Conservation (phyloP, 2,113 vertebrate genomes). For the Nothobranchius furzeri region DNA sequence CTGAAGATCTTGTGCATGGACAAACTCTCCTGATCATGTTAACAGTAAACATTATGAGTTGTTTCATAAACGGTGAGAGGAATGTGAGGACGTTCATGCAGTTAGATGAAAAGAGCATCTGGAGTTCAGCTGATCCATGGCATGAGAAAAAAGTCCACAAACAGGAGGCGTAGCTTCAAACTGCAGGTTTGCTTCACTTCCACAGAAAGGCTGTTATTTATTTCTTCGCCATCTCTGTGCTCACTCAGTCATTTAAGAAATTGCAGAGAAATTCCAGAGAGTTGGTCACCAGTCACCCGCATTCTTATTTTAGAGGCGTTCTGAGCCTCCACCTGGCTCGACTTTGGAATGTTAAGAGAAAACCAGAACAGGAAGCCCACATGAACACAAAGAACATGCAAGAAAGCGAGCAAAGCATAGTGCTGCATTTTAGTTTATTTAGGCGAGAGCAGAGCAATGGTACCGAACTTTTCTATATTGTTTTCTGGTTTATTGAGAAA, state of each 20-base stretch:
- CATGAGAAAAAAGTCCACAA: conserved; percentile 7
- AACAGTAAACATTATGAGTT: conserved; percentile 3
- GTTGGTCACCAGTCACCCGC: conserved; percentile 22
- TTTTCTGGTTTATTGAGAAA: no score
- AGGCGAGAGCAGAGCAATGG: no score
- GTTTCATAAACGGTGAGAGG: conserved; percentile 7
- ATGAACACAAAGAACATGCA: conserved; percentile 37
- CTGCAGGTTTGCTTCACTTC: conserved; percentile 23
- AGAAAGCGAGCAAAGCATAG: conserved; percentile 1
- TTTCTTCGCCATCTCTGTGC: conserved; percentile 20
- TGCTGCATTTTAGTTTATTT: no score
- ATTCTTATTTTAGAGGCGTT: conserved; percentile 27
- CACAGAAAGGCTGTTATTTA: conserved; percentile 31
- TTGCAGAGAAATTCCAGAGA: conserved; percentile 25
- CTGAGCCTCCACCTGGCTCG: conserved; percentile 48
- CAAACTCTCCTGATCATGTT: conserved; percentile 32
- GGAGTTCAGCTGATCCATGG: background rate
- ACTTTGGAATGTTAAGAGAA: conserved; percentile 54
- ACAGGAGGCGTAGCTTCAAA: conserved; percentile 22
- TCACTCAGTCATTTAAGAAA: conserved; percentile 22
- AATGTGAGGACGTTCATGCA: background rate
- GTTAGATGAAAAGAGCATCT: background rate
- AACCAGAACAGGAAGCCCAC: conserved; percentile 39
- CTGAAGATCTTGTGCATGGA: conserved; percentile 32
- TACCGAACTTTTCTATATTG: no score